Conservation (phyloP, 1,140 invertebrate genomes). For the Drosophila paulistorum region DNA sequence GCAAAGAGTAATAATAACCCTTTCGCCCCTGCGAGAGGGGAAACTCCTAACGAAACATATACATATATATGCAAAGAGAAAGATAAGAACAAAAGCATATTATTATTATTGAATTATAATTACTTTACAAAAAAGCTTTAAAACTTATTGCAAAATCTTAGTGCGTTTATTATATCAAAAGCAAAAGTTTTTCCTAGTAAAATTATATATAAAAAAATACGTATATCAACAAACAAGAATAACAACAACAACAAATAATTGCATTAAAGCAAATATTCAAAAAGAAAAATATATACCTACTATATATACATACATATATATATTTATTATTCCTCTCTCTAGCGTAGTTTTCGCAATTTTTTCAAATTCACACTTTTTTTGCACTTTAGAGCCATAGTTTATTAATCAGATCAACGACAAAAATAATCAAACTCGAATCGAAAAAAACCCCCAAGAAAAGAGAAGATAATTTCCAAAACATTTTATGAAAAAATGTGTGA, state of each 20-base stretch:
- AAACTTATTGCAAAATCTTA: slow-evolving; percentile 66
- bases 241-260: slow-evolving; percentile 30
- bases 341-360: slow-evolving; percentile 62
- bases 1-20: not conserved
- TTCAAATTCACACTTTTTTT: slow-evolving; percentile 24
- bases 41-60: slow-evolving; percentile 25
- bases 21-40: not conserved
- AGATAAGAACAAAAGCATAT: slow-evolving; percentile 56
- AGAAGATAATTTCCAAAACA: not conserved
- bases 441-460: slow-evolving; percentile 7
- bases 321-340: slow-evolving; percentile 45
- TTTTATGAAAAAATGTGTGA: slow-evolving; percentile 58
- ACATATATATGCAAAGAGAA: slow-evolving; percentile 35
- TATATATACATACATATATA: slow-evolving; percentile 37
- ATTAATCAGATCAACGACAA: slow-evolving; percentile 36
- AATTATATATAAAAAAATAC: slow-evolving; percentile 46
- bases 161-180: slow-evolving; percentile 67
- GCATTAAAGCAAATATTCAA: slow-evolving; percentile 57
- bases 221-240: not conserved
- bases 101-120: slow-evolving; percentile 63
- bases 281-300: slow-evolving; percentile 10
- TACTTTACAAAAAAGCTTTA: slow-evolving; percentile 72
- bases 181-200: slow-evolving; percentile 63
- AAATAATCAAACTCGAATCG: slow-evolving; percentile 28
- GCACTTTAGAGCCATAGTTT: slow-evolving; percentile 58